Evolutionary conservation across 2,113 vertebrate genomes (phyloP).

Genomic region (Dasyornis broadbenti): DNA sequence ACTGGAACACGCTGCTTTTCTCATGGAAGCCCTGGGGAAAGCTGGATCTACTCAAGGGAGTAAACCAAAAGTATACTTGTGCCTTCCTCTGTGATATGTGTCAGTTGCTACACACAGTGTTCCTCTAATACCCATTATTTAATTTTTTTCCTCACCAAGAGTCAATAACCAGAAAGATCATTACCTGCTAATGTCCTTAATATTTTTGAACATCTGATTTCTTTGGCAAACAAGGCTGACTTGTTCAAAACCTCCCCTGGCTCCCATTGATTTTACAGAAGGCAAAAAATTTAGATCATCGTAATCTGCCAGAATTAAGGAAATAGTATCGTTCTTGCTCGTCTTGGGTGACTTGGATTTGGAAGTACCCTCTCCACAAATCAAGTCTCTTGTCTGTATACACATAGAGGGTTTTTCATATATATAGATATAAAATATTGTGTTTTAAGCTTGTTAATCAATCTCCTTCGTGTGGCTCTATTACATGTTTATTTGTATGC

Average conservation of each 20-base stretch:
- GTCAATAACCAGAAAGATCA: background rate
- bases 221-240: background rate
- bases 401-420: background rate
- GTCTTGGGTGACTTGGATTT: background rate
- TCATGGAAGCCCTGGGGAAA: background rate
- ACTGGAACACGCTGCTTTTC: background rate
- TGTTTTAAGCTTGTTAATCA: background rate
- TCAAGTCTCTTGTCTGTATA: background rate
- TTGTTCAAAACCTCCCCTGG: background rate
- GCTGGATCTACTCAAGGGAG: background rate
- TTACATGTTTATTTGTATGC: background rate
- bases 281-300: background rate
- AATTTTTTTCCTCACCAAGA: background rate
- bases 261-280: background rate
- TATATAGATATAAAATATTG: background rate
- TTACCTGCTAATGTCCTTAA: background rate
- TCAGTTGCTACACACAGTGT: background rate
- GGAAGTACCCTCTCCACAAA: background rate
- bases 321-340: background rate
- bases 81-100: background rate
- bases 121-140: background rate
- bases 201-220: background rate
- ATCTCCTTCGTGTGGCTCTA: background rate
- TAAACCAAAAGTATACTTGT: background rate
- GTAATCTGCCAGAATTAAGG: slow-evolving; percentile 13